A percentile compares a stretch with the other conserved stretches of the same genome.
Evolutionary conservation across 1,140 invertebrate species (phyloP).

Genomic region (Papilio glaucus): DNA sequence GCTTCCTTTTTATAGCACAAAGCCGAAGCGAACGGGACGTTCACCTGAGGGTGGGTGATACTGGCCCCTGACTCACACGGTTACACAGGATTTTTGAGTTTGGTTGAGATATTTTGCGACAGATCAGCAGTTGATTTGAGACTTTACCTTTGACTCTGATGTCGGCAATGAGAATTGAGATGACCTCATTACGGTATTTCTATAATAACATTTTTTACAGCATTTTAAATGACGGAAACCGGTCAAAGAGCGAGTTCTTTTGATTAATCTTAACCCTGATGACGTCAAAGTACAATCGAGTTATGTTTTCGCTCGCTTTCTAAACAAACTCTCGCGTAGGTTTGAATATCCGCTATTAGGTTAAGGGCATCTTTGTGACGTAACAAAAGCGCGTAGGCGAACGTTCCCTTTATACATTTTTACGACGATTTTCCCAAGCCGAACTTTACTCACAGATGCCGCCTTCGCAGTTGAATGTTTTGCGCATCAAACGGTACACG

Average conservation of each 20-base stretch:
- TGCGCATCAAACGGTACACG: conserved; percentile 50
- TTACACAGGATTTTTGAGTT: not conserved
- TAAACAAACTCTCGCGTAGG: conserved; percentile 2
- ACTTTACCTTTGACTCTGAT: not conserved
- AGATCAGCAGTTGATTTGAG: too few relatives aligned
- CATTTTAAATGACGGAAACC: too few relatives aligned
- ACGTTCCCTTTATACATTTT: conserved; percentile 42
- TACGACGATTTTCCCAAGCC: conserved; percentile 47
- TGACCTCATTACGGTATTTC: not conserved
- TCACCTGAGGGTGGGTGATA: not conserved
- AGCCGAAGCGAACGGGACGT: not conserved
- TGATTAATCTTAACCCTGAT: not conserved
- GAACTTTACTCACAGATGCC: conserved; percentile 52
- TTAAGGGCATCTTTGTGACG: conserved; percentile 9
- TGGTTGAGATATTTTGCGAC: not conserved
- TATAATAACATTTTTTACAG: too few relatives aligned
- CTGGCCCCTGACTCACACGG: not conserved
- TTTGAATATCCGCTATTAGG: conserved; percentile 5
- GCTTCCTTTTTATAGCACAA: conserved; percentile 9
- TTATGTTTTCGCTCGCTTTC: conserved; percentile 1
- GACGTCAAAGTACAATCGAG: not conserved
- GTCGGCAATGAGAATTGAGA: not conserved
- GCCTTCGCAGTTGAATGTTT: conserved; percentile 59
- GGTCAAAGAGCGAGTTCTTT: not conserved
- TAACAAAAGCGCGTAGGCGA: conserved; percentile 5